phyloP scores from a whole-genome alignment of 2,888 invertebrate species.

The Dastarcus helophoroides region DNA sequence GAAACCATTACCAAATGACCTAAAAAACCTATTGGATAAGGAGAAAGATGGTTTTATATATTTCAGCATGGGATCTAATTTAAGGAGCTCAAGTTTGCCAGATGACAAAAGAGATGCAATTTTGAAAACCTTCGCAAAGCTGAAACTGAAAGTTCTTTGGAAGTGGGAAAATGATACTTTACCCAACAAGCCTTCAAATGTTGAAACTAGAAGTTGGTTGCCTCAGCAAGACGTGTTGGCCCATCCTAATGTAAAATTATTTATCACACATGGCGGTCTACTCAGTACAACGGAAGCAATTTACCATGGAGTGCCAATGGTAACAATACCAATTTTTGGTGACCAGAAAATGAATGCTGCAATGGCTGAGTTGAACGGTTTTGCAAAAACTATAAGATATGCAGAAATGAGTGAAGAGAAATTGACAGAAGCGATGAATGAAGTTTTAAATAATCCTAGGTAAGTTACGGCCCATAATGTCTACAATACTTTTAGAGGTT shows the following conservation, averaged over 20 bases:
- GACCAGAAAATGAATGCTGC: slow-evolving; percentile 6
- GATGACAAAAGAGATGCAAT: slow-evolving; percentile 41
- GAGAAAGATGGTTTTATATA: slow-evolving; percentile 44
- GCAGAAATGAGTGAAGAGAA: slow-evolving; percentile 3
- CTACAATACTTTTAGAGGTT: too few relatives aligned
- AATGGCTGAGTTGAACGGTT: slow-evolving; percentile 3
- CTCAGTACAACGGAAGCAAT: slow-evolving; percentile 6
- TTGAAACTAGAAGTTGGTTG: slow-evolving; percentile 30
- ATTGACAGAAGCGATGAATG: slow-evolving; percentile 3
- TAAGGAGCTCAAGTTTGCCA: slow-evolving; percentile 44
- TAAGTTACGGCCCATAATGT: too few relatives aligned
- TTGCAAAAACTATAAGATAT: slow-evolving; percentile 2
- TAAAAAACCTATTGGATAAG: slow-evolving; percentile 41
- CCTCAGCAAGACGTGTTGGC: slow-evolving; percentile 26
- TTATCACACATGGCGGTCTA: slow-evolving; percentile 8
- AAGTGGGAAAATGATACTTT: slow-evolving; percentile 50
- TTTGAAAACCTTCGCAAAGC: slow-evolving; percentile 43
- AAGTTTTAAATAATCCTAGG: slow-evolving; percentile 6
- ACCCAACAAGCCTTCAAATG: slow-evolving; percentile 29
- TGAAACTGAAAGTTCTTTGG: slow-evolving; percentile 55
- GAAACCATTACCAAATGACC: slow-evolving; percentile 30
- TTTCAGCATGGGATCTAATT: slow-evolving; percentile 49
- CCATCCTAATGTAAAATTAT: slow-evolving; percentile 9
- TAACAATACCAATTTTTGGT: slow-evolving; percentile 5
- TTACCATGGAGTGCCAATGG: slow-evolving; percentile 6